phyloP scores from a whole-genome alignment of 2,797 vertebrate genomes.

The Spatula clypeata region DNA sequence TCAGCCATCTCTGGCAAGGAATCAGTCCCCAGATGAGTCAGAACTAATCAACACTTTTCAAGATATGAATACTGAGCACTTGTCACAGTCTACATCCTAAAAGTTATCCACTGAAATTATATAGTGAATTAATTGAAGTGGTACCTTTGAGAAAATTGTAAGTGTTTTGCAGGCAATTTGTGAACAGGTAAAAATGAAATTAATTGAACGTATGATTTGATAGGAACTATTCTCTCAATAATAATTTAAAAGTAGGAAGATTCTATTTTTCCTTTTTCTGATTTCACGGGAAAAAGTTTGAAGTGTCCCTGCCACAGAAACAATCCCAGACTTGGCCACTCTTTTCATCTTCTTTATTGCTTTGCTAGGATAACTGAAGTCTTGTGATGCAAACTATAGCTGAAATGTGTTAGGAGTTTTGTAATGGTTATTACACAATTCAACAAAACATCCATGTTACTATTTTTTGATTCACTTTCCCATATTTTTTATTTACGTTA shows the following conservation, averaged over 20 bases:
- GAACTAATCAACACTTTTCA: conserved; percentile 17
- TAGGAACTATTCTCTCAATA: not conserved
- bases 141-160: conserved; percentile 34
- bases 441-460: not conserved
- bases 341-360: not conserved
- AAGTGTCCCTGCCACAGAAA: not conserved
- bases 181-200: conserved; percentile 17
- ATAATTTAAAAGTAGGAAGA: not conserved
- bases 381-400: not conserved
- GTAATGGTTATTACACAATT: not conserved
- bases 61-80: conserved; percentile 26
- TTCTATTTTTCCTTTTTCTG: not conserved
- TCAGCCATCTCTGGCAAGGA: not conserved
- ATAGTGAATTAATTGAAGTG: conserved; percentile 44
- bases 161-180: conserved; percentile 39
- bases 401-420: not conserved
- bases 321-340: not conserved
- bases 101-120: conserved; percentile 62
- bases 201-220: conserved; percentile 21
- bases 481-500: not conserved
- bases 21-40: not conserved
- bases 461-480: not conserved
- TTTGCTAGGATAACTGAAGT: not conserved
- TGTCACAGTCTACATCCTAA: conserved; percentile 42
- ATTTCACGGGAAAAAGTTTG: not conserved